Evolutionary conservation across 2,888 invertebrate genomes (phyloP).

Genomic region (Hydraecia micacea): DNA sequence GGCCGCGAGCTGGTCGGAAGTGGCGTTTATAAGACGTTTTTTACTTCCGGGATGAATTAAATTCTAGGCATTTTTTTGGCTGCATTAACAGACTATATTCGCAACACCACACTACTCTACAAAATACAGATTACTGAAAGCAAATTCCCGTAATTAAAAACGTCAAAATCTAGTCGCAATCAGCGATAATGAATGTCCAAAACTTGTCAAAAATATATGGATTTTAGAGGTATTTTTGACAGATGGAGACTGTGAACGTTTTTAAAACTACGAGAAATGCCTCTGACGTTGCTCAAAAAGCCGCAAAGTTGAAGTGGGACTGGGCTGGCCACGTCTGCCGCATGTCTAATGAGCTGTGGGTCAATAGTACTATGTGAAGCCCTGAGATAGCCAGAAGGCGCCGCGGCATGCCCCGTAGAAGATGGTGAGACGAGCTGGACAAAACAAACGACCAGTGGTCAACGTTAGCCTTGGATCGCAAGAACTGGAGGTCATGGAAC

Average conservation of each 20-base stretch:
- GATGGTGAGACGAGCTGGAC: not conserved
- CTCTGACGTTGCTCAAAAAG: not conserved
- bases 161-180: too few relatives aligned
- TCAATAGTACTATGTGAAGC: not conserved
- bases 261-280: too few relatives aligned
- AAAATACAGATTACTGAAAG: not conserved
- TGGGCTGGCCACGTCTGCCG: not conserved
- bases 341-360: not conserved
- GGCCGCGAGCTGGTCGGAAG: not conserved
- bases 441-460: not conserved
- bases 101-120: not conserved
- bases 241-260: too few relatives aligned
- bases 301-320: not conserved
- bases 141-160: too few relatives aligned
- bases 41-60: not conserved
- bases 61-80: slow-evolving; percentile 1
- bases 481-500: not conserved
- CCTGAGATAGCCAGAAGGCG: not conserved
- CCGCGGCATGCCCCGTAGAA: too few relatives aligned
- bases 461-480: not conserved
- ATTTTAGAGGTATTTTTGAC: too few relatives aligned
- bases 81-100: not conserved
- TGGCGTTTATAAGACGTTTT: slow-evolving; percentile 3
- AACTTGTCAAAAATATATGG: too few relatives aligned
- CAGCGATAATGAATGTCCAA: too few relatives aligned